Base-by-base conservation (phyloP, 2,888 invertebrate genomes). In the Sinopyrophorus schimmeli region DNA sequence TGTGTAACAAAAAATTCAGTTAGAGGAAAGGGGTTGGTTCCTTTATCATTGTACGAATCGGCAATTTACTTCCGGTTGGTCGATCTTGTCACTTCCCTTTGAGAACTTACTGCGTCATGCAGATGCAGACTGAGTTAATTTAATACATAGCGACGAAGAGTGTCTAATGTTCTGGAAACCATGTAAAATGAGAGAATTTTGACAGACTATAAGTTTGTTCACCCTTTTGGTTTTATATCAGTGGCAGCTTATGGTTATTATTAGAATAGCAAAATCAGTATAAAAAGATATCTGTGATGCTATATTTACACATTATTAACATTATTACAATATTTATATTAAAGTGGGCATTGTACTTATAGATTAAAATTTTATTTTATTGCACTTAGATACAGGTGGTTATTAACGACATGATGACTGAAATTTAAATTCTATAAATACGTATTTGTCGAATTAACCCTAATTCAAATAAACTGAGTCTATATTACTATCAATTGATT, bases 131-230 rank as follows among this genome's bases (percentile, higher is more conserved):
- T 43, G 61, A 60, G 64, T 64, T 65, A 63, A 65, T 64, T 61
- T 62, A 62, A 65, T 66, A 62, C 60, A 60, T 54, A 61, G 49
- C 55, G 55, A 55, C 59, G 59, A 60, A 60, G 55, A 56, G 60
- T 58, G 62, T 57, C 59, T 64, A 68, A 68, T 68, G 67, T 67
- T 63, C 60, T 55, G 66, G 65, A 68, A 68, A 62, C 47, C 52
- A 47, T 47, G 37, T 37, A 37, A 51, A 51, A 44, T 51, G 21
- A 41, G 39, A 30, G 14, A 31, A 42, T 41, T 41, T 30, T 47
- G 34, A 40, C 35, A 30, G 51, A 51, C 44, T 26, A 16, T 42
- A 46, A 47, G 52, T 52, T 50, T 42, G 32, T 42, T 52, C 52
- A 52, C 47, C 41, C 52, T 42, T 26, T 42, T 21, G 5, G 14